Evolutionary conservation across 2,113 vertebrate species (phyloP).

Genomic region (Scomber colias): DNA sequence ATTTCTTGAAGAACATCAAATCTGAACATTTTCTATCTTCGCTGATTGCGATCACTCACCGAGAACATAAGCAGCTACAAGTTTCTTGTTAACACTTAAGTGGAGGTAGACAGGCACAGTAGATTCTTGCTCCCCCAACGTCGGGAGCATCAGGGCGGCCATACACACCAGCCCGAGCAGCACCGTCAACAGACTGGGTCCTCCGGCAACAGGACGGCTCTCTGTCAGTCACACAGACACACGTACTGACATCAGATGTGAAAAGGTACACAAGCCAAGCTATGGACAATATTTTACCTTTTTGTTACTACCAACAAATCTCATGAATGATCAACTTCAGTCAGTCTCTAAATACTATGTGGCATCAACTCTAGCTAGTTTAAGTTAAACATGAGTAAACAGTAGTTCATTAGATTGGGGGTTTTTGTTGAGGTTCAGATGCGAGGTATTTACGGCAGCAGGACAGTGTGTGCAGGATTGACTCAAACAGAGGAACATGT

Average conservation of each 20-base stretch:
- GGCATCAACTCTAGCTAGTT: too few species aligned
- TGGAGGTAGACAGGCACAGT: constrained; percentile 99
- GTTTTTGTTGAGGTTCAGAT: background rate
- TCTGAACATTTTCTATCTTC: background rate
- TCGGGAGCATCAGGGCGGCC: constrained; percentile 96
- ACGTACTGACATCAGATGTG: background rate
- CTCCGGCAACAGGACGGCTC: constrained; percentile 90
- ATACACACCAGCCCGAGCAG: constrained; percentile 96
- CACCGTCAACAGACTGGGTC: constrained; percentile 96
- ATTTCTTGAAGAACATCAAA: background rate
- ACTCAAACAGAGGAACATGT: background rate
- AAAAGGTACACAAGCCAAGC: background rate
- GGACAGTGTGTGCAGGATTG: background rate
- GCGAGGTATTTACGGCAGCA: constrained; percentile 3
- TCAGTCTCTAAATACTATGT: too few species aligned
- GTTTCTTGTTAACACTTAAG: constrained; percentile 99
- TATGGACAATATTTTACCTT: too few species aligned
- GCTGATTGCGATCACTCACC: constrained; percentile 81
- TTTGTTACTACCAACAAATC: background rate
- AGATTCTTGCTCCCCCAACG: constrained; percentile 95
- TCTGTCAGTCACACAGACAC: constrained; percentile 80
- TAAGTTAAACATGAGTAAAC: background rate
- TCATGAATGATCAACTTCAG: background rate
- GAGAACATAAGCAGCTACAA: constrained; percentile 99
- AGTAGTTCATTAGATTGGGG: background rate